Evolutionary conservation across 2,113 vertebrate genomes (phyloP), one percentile per base, ranked within the genome.

Genomic region (Ovis canadensis): DNA sequence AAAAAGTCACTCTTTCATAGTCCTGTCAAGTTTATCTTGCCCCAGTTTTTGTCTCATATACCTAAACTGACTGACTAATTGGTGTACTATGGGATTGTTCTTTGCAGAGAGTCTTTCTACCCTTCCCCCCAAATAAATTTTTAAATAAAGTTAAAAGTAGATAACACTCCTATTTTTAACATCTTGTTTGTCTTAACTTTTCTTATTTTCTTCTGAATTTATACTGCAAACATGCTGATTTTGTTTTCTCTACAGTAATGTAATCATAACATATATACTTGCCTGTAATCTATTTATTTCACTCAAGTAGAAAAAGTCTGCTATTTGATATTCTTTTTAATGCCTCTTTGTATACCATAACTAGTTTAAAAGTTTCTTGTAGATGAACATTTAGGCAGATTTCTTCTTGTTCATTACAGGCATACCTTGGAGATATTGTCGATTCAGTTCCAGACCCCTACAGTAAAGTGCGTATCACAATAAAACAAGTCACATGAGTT

Each of bases 141-240:
- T 77, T 77, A 93, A 81, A 64, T 83, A 60, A 97, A 84, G 45
- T 77, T 96, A 77, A 93, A 94, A 74, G 52, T 91, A 88, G 88
- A 88, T 81, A 43, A 33, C 31, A 25, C 45, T 88, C 21, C 23
- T 45, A 9, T 59, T 77, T 87, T 64, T 91, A 50, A 93, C 40
- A 83, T 71, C n/a, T 95, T 78, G 10, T 92, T 88, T 96, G 7
- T 94, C 48, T 52, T 78, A 94, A 31, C 36, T 52, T 36, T 94
- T 85, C 5, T 90, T 77, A 60, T 90, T 96, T 97, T 92, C 43
- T 67, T 74, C 40, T 91, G 52, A 77, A 62, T 40, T 80, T 88
- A 33, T 0, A 16, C 25, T 45, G 19, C 29, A 27, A 31, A n/a
- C 19, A 62, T 94, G 45, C 25, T 60, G 9, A 33, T 90, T 86